A percentile compares a stretch with the other conserved stretches of the same genome.
phyloP scores from a whole-genome alignment of 2,797 vertebrate species.

The Acanthornis magna region DNA sequence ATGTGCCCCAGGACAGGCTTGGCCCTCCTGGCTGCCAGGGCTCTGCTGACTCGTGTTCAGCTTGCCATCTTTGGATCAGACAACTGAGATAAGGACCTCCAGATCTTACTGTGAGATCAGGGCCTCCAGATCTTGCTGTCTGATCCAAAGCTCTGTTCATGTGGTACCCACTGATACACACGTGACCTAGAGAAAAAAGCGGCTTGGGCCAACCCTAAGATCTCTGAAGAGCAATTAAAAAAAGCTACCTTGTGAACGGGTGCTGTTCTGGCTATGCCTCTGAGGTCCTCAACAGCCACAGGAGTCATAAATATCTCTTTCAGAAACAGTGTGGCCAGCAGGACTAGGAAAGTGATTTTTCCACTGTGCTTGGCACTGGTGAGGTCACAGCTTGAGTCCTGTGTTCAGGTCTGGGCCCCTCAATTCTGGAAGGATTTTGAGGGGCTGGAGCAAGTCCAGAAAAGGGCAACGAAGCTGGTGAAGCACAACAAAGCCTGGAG shows the following conservation, averaged over 20 bases:
- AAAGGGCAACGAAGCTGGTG: neutral
- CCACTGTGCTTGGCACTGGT: too few species aligned
- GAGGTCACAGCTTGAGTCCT: neutral
- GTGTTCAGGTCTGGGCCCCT: neutral
- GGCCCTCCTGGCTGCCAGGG: neutral
- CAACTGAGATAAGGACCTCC: neutral
- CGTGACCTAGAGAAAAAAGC: rapidly evolving
- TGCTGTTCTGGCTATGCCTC: too few species aligned
- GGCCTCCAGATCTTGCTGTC: neutral
- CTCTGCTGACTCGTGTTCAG: rapidly evolving
- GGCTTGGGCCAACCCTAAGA: neutral
- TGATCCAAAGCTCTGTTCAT: neutral
- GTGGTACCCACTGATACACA: rapidly evolving
- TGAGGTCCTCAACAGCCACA: too few species aligned
- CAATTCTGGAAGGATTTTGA: neutral
- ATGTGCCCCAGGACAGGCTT: rapidly evolving
- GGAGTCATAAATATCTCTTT: neutral
- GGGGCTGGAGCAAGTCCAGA: too few species aligned
- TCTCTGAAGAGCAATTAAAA: neutral
- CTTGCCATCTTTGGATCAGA: neutral
- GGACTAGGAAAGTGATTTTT: neutral
- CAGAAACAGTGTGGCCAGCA: neutral
- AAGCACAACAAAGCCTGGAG: neutral
- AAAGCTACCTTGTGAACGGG: neutral
- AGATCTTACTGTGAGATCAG: neutral